Base-by-base conservation (phyloP, 2,888 invertebrate genomes). In the Meiosimyza platycephala region DNA sequence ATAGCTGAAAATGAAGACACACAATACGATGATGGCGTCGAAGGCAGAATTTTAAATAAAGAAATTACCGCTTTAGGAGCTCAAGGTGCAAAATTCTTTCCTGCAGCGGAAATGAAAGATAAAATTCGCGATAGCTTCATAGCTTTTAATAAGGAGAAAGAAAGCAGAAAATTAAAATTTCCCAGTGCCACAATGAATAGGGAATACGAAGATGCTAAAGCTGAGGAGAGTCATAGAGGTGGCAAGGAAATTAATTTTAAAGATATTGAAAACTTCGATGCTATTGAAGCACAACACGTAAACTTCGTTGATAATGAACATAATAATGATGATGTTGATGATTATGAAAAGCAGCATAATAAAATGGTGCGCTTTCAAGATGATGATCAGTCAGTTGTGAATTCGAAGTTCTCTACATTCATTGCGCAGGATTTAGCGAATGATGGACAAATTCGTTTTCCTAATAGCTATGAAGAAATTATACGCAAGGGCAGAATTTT, bases 381-480 rank as follows among this genome's bases (percentile, higher is more conserved):
- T 6, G 59, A 74, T 11, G 22, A 7, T 50, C 33, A 65, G 28
- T 28, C 28, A 18, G 16, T 9, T 9, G n/a, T 16, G 57, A 67
- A 57, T 13, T 15, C 48, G 50, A n/a, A 15, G 50, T 63, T 47
- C 18, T 50, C 54, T 15, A 47, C 62, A 12, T 47, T 16, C n/a
- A 28, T 63, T 16, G 50, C 47, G 5, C 47, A 12, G 16, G 40
- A 59, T 18, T 64, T 52, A n/a, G 15, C 33, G 12, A 11, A 33
- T 6, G 62, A 33, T 12, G 72, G 62, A 5, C 59, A 51, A 5
- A 15, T 76, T 2, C n/a, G 89, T 63, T 90, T 90, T 77, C 90
- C 90, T 5, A 89, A 89, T 78, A 86, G 90, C 73, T 85, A 84
- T 63, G 81, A 83, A 9, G 76, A 77, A 18, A 78, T 80, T 57